Evolutionary conservation across 2,888 invertebrate species (phyloP).

Genomic region (Iphiclides podalirius): DNA sequence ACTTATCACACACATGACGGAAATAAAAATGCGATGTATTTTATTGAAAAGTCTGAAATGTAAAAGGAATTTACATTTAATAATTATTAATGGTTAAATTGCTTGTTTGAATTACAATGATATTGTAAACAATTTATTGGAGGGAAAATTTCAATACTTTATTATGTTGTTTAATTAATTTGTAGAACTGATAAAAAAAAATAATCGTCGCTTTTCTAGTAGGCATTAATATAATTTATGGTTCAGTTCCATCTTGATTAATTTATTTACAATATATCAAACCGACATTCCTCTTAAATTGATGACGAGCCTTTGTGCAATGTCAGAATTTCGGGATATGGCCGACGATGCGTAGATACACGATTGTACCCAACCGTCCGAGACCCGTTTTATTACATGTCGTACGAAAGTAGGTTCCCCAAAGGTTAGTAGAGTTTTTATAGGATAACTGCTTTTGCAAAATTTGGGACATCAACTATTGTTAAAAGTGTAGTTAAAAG

Average conservation of each 20-base stretch:
- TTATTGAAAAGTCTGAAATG: too few relatives aligned
- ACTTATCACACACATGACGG: too few relatives aligned
- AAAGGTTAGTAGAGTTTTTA: not conserved
- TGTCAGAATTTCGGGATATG: conserved; percentile 36
- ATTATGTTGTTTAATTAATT: too few relatives aligned
- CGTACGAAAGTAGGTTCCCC: conserved; percentile 14
- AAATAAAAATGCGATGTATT: too few relatives aligned
- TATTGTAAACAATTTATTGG: too few relatives aligned
- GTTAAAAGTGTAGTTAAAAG: not conserved
- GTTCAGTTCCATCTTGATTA: conserved; percentile 41
- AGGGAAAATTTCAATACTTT: too few relatives aligned
- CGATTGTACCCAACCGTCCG: conserved; percentile 32
- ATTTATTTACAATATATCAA: conserved; percentile 59
- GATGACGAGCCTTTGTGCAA: conserved; percentile 34
- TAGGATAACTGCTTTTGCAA: conserved; percentile 1
- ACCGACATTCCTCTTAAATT: conserved; percentile 35
- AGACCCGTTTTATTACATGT: conserved; percentile 27
- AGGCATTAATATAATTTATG: conserved; percentile 26
- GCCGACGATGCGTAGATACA: conserved; percentile 39
- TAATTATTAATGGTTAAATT: too few relatives aligned
- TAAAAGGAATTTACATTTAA: too few relatives aligned
- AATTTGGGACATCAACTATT: not conserved
- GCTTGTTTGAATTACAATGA: too few relatives aligned
- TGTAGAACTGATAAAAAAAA: too few relatives aligned
- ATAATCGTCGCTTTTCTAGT: too few relatives aligned